A percentile compares a stretch with the other conserved stretches of the same genome.
Evolutionary conservation across 2,888 invertebrate species (phyloP).

Genomic region (Tridacna crocea): DNA sequence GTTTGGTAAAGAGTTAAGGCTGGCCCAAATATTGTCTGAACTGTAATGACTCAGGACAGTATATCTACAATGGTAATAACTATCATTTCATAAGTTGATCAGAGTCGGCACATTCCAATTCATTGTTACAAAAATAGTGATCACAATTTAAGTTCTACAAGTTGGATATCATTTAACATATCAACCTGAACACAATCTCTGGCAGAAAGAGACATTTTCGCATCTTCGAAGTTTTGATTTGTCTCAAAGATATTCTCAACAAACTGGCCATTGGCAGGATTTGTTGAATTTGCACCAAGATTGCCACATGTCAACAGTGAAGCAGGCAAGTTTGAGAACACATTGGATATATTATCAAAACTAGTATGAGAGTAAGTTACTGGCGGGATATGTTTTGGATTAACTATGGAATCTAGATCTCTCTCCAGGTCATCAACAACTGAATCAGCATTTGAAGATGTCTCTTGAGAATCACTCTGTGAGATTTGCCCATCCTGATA

Average conservation of each 20-base stretch:
- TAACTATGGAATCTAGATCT: conserved; percentile 74
- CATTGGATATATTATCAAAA: conserved; percentile 34
- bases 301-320: conserved; percentile 9
- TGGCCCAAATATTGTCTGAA: no score
- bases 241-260: background rate
- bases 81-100: no score
- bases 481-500: conserved; percentile 57
- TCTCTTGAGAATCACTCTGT: conserved; percentile 65
- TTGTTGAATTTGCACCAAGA: conserved; percentile 5
- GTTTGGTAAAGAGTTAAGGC: no score
- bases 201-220: conserved; percentile 5
- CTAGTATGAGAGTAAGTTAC: conserved; percentile 37
- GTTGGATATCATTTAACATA: conserved; percentile 14
- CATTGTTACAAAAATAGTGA: no score
- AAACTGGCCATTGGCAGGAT: conserved; percentile 10
- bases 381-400: conserved; percentile 50
- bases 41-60: no score
- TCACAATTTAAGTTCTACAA: conserved; percentile 14
- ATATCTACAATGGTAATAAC: no score
- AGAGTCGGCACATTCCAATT: no score
- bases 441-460: conserved; percentile 61
- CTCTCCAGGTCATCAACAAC: conserved; percentile 69
- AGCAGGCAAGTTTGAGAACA: conserved; percentile 26
- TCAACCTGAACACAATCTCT: conserved; percentile 1
- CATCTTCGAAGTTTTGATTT: conserved; percentile 5